phyloP scores from a whole-genome alignment of 1,140 invertebrate species.

The Drosophila truncata region DNA sequence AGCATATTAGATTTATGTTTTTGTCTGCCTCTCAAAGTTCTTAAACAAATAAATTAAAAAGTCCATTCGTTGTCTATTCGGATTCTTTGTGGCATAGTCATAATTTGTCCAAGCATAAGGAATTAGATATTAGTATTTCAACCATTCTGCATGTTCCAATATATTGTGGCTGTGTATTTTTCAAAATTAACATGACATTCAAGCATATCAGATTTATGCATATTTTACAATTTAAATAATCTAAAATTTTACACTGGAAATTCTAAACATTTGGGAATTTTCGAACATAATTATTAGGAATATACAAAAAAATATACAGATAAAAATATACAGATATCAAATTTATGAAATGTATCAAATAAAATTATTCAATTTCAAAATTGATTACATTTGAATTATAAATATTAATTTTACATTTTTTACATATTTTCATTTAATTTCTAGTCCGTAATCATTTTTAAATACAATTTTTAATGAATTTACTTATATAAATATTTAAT shows the following conservation, averaged over 20 bases:
- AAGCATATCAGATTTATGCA: background rate
- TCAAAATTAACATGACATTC: background rate
- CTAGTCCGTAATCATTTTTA: too few relatives aligned
- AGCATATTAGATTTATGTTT: conserved; percentile 14
- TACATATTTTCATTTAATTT: too few relatives aligned
- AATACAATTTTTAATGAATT: too few relatives aligned
- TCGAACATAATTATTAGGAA: too few relatives aligned
- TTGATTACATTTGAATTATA: too few relatives aligned
- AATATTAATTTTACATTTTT: too few relatives aligned
- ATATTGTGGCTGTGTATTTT: background rate
- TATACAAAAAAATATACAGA: too few relatives aligned
- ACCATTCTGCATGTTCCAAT: background rate
- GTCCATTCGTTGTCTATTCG: background rate
- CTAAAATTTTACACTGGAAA: background rate
- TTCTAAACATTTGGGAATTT: too few relatives aligned
- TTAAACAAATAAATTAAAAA: background rate
- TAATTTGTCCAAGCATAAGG: background rate
- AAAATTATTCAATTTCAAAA: too few relatives aligned
- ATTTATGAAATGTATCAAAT: too few relatives aligned
- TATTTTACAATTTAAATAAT: background rate
- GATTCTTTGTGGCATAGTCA: background rate
- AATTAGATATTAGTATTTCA: conserved; percentile 5
- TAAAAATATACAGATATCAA: too few relatives aligned
- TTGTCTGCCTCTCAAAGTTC: background rate
- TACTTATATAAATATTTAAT: too few relatives aligned